Percentiles rank a stretch among this genome's conserved stretches.
These are phyloP conservation scores for Calonectris borealis DNA, from an alignment of 2,113 vertebrate species.

Conservation along the genomic window DNA sequence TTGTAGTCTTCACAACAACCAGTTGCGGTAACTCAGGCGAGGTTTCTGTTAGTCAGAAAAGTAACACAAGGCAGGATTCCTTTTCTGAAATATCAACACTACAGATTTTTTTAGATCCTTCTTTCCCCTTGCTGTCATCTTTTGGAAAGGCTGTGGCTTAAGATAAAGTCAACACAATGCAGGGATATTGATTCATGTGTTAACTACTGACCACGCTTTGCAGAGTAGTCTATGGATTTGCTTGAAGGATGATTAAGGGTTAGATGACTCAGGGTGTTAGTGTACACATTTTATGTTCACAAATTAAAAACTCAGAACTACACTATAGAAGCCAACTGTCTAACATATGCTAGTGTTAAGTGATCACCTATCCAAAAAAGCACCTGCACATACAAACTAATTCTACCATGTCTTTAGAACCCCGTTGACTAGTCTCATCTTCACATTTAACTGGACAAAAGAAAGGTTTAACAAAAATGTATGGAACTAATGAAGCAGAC, in stretches of 20 bases:
- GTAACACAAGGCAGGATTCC: not conserved
- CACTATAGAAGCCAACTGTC: not conserved
- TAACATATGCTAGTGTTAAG: not conserved
- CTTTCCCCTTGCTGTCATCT: not conserved
- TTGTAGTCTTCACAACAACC: not conserved
- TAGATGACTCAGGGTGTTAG: not conserved
- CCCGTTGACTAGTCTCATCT: not conserved
- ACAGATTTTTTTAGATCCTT: not conserved
- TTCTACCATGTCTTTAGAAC: not conserved
- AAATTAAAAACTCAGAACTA: not conserved
- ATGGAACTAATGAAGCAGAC: not conserved
- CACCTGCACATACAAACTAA: not conserved
- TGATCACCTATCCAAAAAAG: not conserved
- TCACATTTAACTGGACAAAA: not conserved
- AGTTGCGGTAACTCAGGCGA: not conserved
- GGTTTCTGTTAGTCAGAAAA: not conserved
- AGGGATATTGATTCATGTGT: not conserved
- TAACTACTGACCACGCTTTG: not conserved
- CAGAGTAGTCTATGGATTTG: not conserved
- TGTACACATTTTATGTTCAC: not conserved
- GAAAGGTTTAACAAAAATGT: not conserved
- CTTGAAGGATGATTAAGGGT: not conserved
- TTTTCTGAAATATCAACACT: not conserved
- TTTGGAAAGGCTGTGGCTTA: not conserved
- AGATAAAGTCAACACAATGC: not conserved